Base-by-base conservation (phyloP, 1,140 invertebrate genomes). In the Aphelinus certus region DNA sequence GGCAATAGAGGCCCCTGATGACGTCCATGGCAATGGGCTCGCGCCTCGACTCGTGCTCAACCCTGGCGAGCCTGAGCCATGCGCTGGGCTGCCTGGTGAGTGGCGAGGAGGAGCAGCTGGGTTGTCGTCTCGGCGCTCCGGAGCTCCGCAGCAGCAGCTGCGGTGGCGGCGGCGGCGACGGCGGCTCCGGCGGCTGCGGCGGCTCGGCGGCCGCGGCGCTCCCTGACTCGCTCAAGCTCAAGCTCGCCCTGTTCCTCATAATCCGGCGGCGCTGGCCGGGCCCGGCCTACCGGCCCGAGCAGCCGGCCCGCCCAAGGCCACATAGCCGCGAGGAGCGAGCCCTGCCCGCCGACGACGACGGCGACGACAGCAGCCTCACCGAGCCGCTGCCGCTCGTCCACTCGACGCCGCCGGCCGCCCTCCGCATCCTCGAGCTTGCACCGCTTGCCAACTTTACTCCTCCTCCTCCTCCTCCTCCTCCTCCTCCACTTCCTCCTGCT, bases 1-100 rank as follows among this genome's bases (percentile, higher is more conserved):
- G 79, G 81, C 83, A 83, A 74, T 84, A 85, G 62, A 87, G 80
- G 65, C 81, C 83, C 71, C 82, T 77, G 72, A 86, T 76, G 46
- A 82, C 82, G 76, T 87, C 86, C 81, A 87, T 86, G 78, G 83
- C 84, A 79, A 80, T 83, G 72, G 73, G 74, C 68, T 83, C 81
- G 71, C 57, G 66, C 7, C 72, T 53, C 45, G 46, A 55, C 2
- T 75, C 47, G 4, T 60, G 66, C n/a, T 58, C 43, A 53, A 69
- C 26, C 53, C 66, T 62, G 1, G 66, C 73, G 42, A 75, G 46
- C 2, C 66, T 42, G 7, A 57, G 9, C 73, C 66, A 75, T 49
- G 66, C 53, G 67, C 1, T 51, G 2, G 58, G 42, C 42, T 2
- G 57, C 65, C 73, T 70, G 51, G 68, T 26, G 1, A 26, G 1